Percentiles rank a stretch among this genome's conserved stretches.
Conservation (phyloP, 2,888 invertebrate genomes). For the Leucania comma region DNA sequence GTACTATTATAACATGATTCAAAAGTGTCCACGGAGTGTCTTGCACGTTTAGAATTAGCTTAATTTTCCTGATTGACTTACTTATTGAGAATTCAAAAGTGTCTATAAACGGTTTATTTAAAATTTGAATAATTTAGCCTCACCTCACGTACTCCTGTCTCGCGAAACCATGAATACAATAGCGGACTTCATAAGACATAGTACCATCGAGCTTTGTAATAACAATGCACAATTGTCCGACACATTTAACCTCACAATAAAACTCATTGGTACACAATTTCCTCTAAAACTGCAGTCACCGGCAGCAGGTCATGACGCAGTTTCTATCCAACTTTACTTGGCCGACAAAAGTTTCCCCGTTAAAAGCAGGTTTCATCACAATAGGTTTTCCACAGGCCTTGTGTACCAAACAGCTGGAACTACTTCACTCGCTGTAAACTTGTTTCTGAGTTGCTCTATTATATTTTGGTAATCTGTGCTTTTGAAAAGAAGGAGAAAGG, state of each 20-base stretch:
- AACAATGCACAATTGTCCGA: background rate
- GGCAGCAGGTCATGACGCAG: conserved; percentile 14
- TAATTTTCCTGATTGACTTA: too few species aligned
- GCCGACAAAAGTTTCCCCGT: conserved; percentile 16
- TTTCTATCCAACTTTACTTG: conserved; percentile 22
- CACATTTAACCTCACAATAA: conserved; percentile 1
- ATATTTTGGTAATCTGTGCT: background rate
- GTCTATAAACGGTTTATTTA: too few species aligned
- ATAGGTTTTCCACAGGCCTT: conserved; percentile 18
- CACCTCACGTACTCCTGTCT: background rate
- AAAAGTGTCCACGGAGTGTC: too few species aligned
- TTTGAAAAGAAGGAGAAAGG: background rate
- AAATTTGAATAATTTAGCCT: too few species aligned
- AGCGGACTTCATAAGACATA: background rate
- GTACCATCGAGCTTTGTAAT: background rate
- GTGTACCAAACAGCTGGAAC: conserved; percentile 20
- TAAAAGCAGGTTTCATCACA: conserved; percentile 17
- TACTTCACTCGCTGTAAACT: conserved; percentile 9
- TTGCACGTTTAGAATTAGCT: too few species aligned
- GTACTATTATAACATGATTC: too few species aligned
- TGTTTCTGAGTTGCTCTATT: conserved; percentile 2
- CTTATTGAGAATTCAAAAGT: too few species aligned
- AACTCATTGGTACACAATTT: conserved; percentile 13
- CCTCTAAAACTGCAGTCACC: conserved; percentile 18
- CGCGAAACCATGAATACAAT: background rate